phyloP scores from a whole-genome alignment of 2,797 vertebrate genomes.

The Anisognathus igniventris region DNA sequence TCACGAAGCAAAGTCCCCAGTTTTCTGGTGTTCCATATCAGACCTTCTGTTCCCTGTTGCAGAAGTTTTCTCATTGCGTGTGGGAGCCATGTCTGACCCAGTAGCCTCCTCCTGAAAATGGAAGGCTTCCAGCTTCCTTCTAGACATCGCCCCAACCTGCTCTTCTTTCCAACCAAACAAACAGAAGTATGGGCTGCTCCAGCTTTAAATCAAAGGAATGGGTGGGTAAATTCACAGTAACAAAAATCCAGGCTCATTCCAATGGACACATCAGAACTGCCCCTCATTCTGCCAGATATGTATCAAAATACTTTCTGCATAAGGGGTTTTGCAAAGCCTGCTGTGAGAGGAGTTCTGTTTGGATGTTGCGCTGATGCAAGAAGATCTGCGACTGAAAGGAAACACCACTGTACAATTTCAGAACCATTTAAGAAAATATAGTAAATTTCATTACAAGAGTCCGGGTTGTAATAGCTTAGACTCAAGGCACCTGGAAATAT shows the following conservation, averaged over 20 bases:
- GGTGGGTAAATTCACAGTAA: constrained; percentile 10
- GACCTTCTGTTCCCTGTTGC: not conserved
- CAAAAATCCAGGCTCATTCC: not conserved
- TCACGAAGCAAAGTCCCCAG: not conserved
- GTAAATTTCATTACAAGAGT: not conserved
- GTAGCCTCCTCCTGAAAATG: not conserved
- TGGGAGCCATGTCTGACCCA: not conserved
- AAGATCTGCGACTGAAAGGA: not conserved
- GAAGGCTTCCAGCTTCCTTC: not conserved
- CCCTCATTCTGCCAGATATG: not conserved
- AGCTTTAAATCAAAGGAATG: not conserved
- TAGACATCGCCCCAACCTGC: not conserved
- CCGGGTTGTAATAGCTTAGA: not conserved
- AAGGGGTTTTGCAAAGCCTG: not conserved
- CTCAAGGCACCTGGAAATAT: constrained; percentile 74
- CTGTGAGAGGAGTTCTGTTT: not conserved
- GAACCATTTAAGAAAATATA: not conserved
- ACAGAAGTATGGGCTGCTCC: not conserved
- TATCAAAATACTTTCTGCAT: not conserved
- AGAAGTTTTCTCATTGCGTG: not conserved
- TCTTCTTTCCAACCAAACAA: not conserved
- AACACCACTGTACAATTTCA: not conserved
- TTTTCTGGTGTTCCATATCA: not conserved
- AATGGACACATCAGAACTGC: not conserved
- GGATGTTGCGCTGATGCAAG: not conserved